phyloP scores from a whole-genome alignment of 2,113 vertebrate genomes.

The Pomatorhinus ruficollis region DNA sequence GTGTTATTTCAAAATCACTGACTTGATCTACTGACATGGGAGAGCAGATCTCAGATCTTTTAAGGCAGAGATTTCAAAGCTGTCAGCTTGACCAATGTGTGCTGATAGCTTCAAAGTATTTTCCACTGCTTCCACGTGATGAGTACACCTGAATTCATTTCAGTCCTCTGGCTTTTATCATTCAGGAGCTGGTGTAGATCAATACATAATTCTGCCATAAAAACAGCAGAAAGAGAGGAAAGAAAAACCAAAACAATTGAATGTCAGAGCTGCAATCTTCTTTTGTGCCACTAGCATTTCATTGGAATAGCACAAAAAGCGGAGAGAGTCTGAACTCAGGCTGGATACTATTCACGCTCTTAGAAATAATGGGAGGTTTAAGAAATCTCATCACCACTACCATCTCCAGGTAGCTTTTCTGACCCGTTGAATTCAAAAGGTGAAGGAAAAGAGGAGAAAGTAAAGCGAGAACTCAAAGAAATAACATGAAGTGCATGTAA shows the following conservation, averaged over 20 bases:
- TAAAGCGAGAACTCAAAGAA: not conserved
- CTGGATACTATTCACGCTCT: accelerated
- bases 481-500: not conserved
- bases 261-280: not conserved
- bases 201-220: not conserved
- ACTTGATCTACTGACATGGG: not conserved
- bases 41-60: not conserved
- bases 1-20: not conserved
- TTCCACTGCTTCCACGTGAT: not conserved
- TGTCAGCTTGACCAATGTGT: not conserved
- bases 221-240: not conserved
- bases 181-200: not conserved
- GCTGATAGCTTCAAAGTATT: not conserved
- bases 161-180: not conserved
- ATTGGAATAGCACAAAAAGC: not conserved
- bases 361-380: not conserved
- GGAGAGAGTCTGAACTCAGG: not conserved
- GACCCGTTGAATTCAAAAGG: not conserved
- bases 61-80: not conserved
- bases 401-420: not conserved
- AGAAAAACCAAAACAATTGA: not conserved
- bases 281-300: not conserved
- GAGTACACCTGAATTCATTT: not conserved
- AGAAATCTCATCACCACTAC: not conserved
- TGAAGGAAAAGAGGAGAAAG: not conserved